Conservation (phyloP, 2,113 vertebrate genomes). For the Eupsittula cactorum region DNA sequence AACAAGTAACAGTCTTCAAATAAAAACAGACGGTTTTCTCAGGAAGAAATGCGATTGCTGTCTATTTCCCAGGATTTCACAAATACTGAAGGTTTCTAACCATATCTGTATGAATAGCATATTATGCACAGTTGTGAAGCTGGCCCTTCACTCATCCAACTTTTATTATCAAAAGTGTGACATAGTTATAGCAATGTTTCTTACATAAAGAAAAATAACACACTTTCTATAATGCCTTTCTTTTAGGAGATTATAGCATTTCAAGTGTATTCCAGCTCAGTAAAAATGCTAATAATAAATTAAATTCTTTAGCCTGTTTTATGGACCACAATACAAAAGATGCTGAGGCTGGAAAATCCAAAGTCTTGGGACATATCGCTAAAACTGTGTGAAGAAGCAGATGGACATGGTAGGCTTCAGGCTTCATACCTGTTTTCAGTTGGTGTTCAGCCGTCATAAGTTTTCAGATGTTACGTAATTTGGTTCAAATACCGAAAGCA, state of each 20-base stretch:
- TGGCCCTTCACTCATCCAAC: background rate
- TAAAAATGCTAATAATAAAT: background rate
- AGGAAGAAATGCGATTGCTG: background rate
- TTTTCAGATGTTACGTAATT: background rate
- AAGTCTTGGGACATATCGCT: background rate
- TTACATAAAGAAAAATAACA: background rate
- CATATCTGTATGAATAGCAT: fast-evolving
- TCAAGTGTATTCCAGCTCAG: background rate
- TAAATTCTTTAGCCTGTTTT: background rate
- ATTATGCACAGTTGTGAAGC: background rate
- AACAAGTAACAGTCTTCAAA: background rate
- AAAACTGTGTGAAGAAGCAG: background rate
- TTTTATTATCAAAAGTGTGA: background rate
- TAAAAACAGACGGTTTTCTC: background rate
- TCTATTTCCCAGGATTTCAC: background rate
- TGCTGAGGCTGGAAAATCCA: background rate
- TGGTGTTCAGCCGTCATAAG: background rate
- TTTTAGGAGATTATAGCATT: background rate
- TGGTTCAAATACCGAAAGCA: background rate
- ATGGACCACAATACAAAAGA: background rate
- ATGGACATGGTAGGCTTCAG: background rate
- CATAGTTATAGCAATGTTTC: background rate
- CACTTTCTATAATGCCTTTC: background rate
- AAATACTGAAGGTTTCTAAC: background rate
- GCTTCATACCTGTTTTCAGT: background rate